Percentiles rank a stretch among this genome's conserved stretches.
Evolutionary conservation across 2,797 vertebrate genomes (phyloP).

Genomic region (Todus mexicanus): DNA sequence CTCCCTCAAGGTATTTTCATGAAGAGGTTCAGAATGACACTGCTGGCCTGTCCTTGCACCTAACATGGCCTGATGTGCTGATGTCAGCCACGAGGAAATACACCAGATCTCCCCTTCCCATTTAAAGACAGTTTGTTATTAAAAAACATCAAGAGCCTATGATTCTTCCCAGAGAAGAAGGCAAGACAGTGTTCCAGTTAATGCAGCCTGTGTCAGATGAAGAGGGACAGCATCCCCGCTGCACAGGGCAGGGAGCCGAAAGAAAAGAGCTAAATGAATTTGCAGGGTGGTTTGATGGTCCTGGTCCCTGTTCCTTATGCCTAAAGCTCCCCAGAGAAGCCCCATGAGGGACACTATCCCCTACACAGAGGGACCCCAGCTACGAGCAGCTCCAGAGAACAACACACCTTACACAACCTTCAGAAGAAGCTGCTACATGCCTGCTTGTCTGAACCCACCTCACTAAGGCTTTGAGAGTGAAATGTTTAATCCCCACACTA

Average conservation of each 20-base stretch:
- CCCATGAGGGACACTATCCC: fast-evolving
- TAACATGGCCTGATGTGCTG: neutral
- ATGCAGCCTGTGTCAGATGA: neutral
- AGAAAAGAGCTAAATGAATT: neutral
- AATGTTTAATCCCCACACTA: neutral
- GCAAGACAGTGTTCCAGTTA: neutral
- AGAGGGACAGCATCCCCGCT: neutral
- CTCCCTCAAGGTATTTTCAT: neutral
- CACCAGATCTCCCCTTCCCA: neutral
- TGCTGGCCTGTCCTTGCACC: neutral
- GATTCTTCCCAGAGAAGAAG: neutral
- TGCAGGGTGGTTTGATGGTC: neutral
- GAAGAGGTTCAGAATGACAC: neutral
- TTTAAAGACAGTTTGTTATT: neutral
- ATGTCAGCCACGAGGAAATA: neutral
- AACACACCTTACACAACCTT: neutral
- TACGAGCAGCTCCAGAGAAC: neutral
- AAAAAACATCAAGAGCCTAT: neutral
- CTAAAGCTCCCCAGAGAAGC: neutral
- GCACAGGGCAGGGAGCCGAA: neutral
- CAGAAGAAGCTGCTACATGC: neutral
- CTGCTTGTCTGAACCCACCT: neutral
- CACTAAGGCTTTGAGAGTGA: neutral
- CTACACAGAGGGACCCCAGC: fast-evolving
- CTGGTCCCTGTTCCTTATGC: fast-evolving